phyloP scores from a whole-genome alignment of 2,113 vertebrate genomes.

The Parus major region DNA sequence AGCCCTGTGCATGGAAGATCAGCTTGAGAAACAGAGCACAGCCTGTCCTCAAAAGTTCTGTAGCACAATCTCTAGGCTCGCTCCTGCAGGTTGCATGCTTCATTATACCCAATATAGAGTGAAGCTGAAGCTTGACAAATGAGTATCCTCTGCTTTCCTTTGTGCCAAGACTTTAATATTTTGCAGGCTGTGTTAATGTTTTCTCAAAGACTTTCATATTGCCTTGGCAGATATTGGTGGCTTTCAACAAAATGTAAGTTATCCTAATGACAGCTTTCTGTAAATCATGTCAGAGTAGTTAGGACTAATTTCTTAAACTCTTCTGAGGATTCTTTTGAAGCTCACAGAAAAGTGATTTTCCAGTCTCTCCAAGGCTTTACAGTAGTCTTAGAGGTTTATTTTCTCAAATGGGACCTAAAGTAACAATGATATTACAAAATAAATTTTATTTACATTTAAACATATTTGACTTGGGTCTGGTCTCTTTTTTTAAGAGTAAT shows the following conservation, averaged over 20 bases:
- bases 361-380: background rate
- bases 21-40: background rate
- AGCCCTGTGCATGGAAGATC: background rate
- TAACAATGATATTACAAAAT: background rate
- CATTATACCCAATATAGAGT: background rate
- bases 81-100: constrained; percentile 4
- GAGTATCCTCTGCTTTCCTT: background rate
- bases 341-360: constrained; percentile 32
- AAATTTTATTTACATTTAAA: constrained; percentile 37
- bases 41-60: background rate
- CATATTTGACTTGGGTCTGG: background rate
- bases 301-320: constrained; percentile 24
- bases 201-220: constrained; percentile 28
- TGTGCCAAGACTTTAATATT: constrained; percentile 14
- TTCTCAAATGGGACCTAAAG: background rate
- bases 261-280: constrained; percentile 23
- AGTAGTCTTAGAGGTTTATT: constrained; percentile 12
- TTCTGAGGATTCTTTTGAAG: constrained; percentile 39
- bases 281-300: constrained; percentile 1
- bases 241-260: constrained; percentile 22
- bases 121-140: constrained; percentile 13
- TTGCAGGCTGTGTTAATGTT: constrained; percentile 19
- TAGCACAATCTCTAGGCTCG: background rate
- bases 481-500: background rate
- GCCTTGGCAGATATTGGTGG: constrained; percentile 18